A percentile compares a stretch with the other conserved stretches of the same genome.
Evolutionary conservation across 2,113 vertebrate genomes (phyloP).

Genomic region (Parotia lawesii): DNA sequence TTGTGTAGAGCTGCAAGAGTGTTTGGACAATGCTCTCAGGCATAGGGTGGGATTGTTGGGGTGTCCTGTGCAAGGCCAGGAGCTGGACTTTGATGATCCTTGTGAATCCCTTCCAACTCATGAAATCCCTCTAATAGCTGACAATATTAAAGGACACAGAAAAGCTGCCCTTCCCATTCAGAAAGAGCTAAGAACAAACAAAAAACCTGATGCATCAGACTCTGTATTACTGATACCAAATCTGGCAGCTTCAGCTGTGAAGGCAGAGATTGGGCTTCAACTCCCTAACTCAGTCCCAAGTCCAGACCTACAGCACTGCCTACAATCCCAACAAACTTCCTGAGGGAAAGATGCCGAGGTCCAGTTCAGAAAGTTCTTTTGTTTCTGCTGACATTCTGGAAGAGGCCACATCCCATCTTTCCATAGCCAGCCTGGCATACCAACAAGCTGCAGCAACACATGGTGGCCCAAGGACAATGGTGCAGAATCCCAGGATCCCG

Average conservation of each 20-base stretch:
- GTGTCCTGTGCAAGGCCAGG: background rate
- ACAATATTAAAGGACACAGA: background rate
- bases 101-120: background rate
- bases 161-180: background rate
- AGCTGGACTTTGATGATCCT: background rate
- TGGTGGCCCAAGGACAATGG: fast-evolving
- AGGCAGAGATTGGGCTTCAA: background rate
- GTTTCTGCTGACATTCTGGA: background rate
- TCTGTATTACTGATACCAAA: fast-evolving
- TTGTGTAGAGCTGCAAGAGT: background rate
- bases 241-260: background rate
- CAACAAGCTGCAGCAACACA: background rate
- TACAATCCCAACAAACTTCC: background rate
- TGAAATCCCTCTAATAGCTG: background rate
- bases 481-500: background rate
- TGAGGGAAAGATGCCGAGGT: background rate
- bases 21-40: background rate
- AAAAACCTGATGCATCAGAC: background rate
- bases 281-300: background rate
- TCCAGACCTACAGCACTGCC: background rate
- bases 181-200: background rate
- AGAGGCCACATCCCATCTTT: background rate
- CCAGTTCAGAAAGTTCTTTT: background rate
- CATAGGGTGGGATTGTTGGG: background rate
- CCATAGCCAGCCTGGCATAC: background rate